These are phyloP conservation scores for Drosophila sturtevanti DNA, from an alignment of 1,140 invertebrate species.

Conservation along the genomic window DNA sequence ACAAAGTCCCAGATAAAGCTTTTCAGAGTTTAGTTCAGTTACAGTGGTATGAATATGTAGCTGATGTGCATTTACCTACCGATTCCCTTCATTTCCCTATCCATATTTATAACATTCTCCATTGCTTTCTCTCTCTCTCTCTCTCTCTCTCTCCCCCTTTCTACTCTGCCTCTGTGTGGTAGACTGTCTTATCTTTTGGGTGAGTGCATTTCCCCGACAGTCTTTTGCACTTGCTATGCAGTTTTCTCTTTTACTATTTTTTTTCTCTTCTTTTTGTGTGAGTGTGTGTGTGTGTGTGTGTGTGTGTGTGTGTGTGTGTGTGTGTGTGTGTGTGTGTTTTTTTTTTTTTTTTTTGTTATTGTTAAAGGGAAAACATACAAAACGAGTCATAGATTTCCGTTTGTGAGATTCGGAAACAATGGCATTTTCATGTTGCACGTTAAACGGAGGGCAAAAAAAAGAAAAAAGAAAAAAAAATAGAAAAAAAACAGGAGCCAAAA, in stretches of 20 bases:
- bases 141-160: not conserved
- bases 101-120: not conserved
- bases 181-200: not conserved
- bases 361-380: conserved; percentile 60
- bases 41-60: conserved; percentile 60
- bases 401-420: conserved; percentile 70
- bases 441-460: conserved; percentile 6
- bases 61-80: conserved; percentile 58
- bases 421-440: conserved; percentile 78
- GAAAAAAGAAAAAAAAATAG: conserved; percentile 39
- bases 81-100: conserved; percentile 13
- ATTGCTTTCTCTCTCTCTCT: not conserved
- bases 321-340: not conserved
- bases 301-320: too few relatives aligned
- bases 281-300: too few relatives aligned
- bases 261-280: conserved; percentile 4
- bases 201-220: conserved; percentile 49
- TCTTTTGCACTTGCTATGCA: conserved; percentile 70
- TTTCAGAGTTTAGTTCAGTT: conserved; percentile 8
- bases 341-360: conserved; percentile 25
- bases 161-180: not conserved
- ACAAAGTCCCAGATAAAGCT: conserved; percentile 58
- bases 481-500: conserved; percentile 2
- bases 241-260: conserved; percentile 20
- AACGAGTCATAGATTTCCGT: conserved; percentile 78